Base-by-base conservation (phyloP, 2,113 vertebrate species). In the Corydoras sp. region DNA sequence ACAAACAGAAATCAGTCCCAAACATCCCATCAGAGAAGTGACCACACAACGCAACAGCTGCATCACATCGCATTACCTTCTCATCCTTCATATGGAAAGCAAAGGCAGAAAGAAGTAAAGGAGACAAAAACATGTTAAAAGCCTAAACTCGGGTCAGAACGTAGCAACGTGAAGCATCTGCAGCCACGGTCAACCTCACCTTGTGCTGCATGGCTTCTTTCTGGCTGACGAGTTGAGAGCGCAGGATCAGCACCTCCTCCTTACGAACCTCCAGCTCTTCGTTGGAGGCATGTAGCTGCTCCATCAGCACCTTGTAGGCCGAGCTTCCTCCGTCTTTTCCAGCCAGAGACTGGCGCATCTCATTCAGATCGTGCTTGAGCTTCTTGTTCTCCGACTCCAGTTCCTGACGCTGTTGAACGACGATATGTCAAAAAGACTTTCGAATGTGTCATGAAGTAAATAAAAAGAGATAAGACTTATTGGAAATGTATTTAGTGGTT, bases 321-420 rank as follows among this genome's bases (percentile, higher is more conserved):
- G 92, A 83, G 9, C 86, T 84, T 0, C 95, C 85, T 1, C 92
- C 82, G 0, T 86, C 81, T 0, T 92, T 86, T 35, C 94, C 92
- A 56, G 90, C 89, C 14, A 99, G 87, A 3, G 94, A 91, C 76
- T 89, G 92, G 75, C 96, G 94, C 79, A 98, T 90, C 82, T 95
- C 93, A 9, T 91, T 92, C 81, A 99, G 84, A 76, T 99, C 86
- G 6, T 96, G 95, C 81, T 93, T 98, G 80, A 99, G 87, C 71
- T 98, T 98, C 86, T 98, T 98, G 81, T 99, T 99, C 88, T 98
- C 97, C 0, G 94, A 97, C 79, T 99, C 96, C 31, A 99, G 90
- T 73, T 99, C 97, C 82, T 98, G 95, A 62, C 96, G 96, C 97
- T 99, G 74, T 9, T 49, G 14, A 56, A 55, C 32, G 13, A 65